Percentiles rank a stretch among this genome's conserved stretches.
These are phyloP conservation scores for Ptilorrhoa leucosticta DNA, from an alignment of 2,113 vertebrate genomes.

Conservation along the genomic window DNA sequence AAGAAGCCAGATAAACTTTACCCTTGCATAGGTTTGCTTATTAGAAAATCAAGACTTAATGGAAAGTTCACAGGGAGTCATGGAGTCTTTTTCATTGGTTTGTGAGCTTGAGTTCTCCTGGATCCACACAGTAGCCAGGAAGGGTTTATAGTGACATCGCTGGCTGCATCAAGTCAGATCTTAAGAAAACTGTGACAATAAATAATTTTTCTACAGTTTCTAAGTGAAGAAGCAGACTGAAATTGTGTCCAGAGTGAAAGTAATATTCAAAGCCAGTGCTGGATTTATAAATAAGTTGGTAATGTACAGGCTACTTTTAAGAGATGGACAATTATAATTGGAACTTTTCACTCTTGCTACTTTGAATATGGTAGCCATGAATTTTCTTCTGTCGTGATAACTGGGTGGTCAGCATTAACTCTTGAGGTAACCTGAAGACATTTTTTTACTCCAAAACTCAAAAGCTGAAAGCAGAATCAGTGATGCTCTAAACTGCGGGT, in stretches of 20 bases:
- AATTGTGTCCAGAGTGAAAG: background rate
- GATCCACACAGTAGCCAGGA: background rate
- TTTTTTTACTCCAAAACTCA: background rate
- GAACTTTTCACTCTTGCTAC: background rate
- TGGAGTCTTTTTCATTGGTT: background rate
- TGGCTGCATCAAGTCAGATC: background rate
- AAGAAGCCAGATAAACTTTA: background rate
- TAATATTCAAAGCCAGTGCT: background rate
- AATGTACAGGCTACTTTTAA: background rate
- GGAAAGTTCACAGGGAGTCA: background rate
- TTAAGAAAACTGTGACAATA: background rate
- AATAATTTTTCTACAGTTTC: background rate
- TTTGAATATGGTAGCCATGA: background rate
- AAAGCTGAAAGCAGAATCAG: background rate
- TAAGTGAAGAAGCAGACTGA: background rate
- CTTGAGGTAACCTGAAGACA: background rate
- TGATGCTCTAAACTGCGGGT: background rate
- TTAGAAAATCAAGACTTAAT: background rate
- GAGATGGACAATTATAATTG: background rate
- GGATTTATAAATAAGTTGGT: background rate
- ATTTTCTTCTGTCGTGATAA: background rate
- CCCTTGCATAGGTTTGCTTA: background rate
- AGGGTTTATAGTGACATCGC: fast-evolving
- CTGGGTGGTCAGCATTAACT: background rate
- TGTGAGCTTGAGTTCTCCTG: background rate